Percentiles rank a stretch among this genome's conserved stretches.
These are phyloP conservation scores for Himantopus leucocephalus DNA, from an alignment of 2,113 vertebrate genomes.

Conservation along the genomic window DNA sequence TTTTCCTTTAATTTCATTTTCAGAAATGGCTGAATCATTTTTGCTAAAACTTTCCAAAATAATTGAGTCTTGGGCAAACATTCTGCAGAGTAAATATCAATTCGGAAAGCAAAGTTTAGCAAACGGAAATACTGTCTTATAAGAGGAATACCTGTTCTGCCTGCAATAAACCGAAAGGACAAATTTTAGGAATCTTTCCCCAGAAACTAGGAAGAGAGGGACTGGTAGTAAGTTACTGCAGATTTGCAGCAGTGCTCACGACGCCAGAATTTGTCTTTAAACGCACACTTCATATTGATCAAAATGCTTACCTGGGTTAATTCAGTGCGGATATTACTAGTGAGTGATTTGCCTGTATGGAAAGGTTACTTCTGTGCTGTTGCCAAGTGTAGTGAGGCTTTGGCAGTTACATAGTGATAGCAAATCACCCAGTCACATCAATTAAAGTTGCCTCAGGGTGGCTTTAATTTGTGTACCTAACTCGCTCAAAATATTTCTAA, in stretches of 20 bases:
- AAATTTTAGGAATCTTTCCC: background rate
- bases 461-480: conserved; percentile 37
- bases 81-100: conserved; percentile 4
- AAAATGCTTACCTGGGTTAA: background rate
- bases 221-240: background rate
- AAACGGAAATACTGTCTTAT: background rate
- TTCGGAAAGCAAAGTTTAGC: background rate
- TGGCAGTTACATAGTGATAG: conserved; percentile 1
- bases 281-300: background rate
- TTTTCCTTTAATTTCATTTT: conserved; percentile 47
- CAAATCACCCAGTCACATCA: conserved; percentile 27
- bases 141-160: background rate
- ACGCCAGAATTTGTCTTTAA: background rate
- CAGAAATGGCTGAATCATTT: conserved; percentile 66
- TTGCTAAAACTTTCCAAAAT: conserved; percentile 57
- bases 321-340: conserved; percentile 1
- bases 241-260: background rate
- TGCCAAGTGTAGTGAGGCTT: conserved; percentile 44
- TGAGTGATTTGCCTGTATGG: background rate
- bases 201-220: background rate
- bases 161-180: background rate
- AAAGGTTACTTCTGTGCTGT: conserved; percentile 22
- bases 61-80: background rate
- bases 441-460: background rate
- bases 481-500: conserved; percentile 35